Evolutionary conservation across 1,140 invertebrate species (phyloP).

Genomic region (Sycobia sp.): DNA sequence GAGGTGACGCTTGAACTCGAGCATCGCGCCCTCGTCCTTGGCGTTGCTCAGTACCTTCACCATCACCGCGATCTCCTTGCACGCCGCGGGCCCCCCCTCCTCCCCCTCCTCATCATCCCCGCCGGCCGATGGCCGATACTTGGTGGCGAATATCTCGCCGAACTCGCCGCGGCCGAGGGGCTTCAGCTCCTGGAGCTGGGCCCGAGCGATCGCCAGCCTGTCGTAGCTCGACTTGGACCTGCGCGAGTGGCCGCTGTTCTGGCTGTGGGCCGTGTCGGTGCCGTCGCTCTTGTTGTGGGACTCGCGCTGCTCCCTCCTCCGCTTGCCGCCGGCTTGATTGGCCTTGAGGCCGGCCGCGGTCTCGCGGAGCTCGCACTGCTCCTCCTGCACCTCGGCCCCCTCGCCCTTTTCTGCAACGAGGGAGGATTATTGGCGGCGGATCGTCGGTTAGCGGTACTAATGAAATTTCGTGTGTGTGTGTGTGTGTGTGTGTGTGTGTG

Average conservation of each 20-base stretch:
- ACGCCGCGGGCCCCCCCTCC: slow-evolving; percentile 47
- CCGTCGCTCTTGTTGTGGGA: slow-evolving; percentile 80
- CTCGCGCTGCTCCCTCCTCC: slow-evolving; percentile 60
- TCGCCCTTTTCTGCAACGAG: slow-evolving; percentile 67
- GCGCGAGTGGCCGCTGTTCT: slow-evolving; percentile 71
- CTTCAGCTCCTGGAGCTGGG: slow-evolving; percentile 81
- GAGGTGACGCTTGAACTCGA: slow-evolving; percentile 86
- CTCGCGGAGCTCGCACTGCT: slow-evolving; percentile 64
- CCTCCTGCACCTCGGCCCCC: slow-evolving; percentile 67
- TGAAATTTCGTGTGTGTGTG: too few species aligned
- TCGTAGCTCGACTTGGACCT: slow-evolving; percentile 79
- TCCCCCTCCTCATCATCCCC: too few species aligned
- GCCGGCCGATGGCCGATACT: slow-evolving; percentile 40
- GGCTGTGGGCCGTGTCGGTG: slow-evolving; percentile 78
- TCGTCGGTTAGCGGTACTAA: too few species aligned
- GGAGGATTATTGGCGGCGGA: slow-evolving; percentile 38
- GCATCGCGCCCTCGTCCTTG: slow-evolving; percentile 76
- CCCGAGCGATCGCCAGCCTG: slow-evolving; percentile 74
- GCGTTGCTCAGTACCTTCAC: slow-evolving; percentile 76
- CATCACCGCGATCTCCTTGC: slow-evolving; percentile 67
- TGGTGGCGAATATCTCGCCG: slow-evolving; percentile 85
- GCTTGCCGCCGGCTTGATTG: slow-evolving; percentile 50
- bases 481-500: too few species aligned
- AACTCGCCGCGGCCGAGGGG: slow-evolving; percentile 89
- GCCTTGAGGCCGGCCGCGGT: slow-evolving; percentile 53